Percentiles rank a stretch among this genome's conserved stretches.
phyloP scores from a whole-genome alignment of 2,113 vertebrate genomes.

The Lepidothrix coronata region DNA sequence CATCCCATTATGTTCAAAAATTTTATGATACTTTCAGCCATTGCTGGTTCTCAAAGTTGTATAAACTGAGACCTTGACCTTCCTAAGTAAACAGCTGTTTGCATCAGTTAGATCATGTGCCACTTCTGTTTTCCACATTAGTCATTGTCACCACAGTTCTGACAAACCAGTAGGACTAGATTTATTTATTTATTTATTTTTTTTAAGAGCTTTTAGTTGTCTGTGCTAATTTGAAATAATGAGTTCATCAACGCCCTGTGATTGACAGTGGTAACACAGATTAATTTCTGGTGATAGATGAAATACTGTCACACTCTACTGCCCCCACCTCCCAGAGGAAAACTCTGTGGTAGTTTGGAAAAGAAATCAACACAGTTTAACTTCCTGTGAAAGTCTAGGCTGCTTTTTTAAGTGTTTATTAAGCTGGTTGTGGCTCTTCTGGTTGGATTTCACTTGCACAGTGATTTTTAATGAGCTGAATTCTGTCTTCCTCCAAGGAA shows the following conservation, averaged over 20 bases:
- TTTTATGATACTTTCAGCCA: neutral
- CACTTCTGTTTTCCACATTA: neutral
- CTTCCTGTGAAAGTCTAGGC: neutral
- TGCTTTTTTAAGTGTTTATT: neutral
- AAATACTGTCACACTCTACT: neutral
- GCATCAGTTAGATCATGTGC: neutral
- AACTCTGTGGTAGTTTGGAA: neutral
- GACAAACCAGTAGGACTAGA: neutral
- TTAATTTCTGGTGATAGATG: neutral
- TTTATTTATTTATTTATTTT: neutral
- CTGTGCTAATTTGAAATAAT: neutral
- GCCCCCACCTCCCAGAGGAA: neutral
- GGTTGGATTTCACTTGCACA: neutral
- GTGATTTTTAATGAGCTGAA: neutral
- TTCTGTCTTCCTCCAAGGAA: neutral
- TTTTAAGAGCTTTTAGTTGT: neutral
- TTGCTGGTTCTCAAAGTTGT: neutral
- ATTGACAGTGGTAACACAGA: neutral
- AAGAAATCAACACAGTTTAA: neutral
- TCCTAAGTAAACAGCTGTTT: neutral
- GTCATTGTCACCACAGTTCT: neutral
- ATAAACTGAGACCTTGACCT: neutral
- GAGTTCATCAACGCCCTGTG: neutral
- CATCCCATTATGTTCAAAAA: neutral
- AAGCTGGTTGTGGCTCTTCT: neutral